A percentile compares a stretch with the other conserved stretches of the same genome.
phyloP scores from a whole-genome alignment of 1,140 invertebrate genomes.

The Drosophila oshimai region DNA sequence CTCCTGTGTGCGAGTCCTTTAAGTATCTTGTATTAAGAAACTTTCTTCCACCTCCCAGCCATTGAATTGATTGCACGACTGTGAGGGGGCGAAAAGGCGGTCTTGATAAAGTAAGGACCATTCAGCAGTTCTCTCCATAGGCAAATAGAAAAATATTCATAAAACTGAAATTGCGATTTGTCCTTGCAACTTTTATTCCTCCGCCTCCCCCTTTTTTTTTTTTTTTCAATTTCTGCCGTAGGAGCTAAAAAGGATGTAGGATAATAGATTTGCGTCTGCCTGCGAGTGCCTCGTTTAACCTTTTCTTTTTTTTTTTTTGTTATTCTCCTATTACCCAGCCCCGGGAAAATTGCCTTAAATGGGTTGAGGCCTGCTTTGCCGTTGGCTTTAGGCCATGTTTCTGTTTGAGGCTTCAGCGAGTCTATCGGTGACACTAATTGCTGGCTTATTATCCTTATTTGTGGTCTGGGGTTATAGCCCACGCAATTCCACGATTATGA shows the following conservation, averaged over 20 bases:
- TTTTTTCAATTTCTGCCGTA: conserved; percentile 51
- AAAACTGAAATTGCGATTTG: conserved; percentile 74
- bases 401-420: conserved; percentile 41
- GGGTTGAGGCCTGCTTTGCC: conserved; percentile 9
- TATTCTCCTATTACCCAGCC: not conserved
- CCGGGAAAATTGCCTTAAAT: conserved; percentile 51
- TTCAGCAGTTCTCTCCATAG: conserved; percentile 75
- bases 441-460: conserved; percentile 65
- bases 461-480: conserved; percentile 19
- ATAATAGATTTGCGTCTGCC: conserved; percentile 37
- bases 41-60: conserved; percentile 43
- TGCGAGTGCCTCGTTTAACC: conserved; percentile 26
- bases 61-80: conserved; percentile 59
- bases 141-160: conserved; percentile 78
- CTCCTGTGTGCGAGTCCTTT: conserved; percentile 28
- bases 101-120: conserved; percentile 26
- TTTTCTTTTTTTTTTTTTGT: conserved; percentile 29
- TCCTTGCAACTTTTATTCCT: conserved; percentile 48
- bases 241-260: conserved; percentile 15
- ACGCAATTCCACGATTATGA: conserved; percentile 66
- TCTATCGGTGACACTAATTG: conserved; percentile 73
- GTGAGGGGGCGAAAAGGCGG: conserved; percentile 13
- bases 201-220: not conserved
- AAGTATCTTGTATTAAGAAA: conserved; percentile 78
- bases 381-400: conserved; percentile 15